These are phyloP conservation scores for Baryphthengus martii DNA, from an alignment of 2,113 vertebrate species.

Conservation along the genomic window DNA sequence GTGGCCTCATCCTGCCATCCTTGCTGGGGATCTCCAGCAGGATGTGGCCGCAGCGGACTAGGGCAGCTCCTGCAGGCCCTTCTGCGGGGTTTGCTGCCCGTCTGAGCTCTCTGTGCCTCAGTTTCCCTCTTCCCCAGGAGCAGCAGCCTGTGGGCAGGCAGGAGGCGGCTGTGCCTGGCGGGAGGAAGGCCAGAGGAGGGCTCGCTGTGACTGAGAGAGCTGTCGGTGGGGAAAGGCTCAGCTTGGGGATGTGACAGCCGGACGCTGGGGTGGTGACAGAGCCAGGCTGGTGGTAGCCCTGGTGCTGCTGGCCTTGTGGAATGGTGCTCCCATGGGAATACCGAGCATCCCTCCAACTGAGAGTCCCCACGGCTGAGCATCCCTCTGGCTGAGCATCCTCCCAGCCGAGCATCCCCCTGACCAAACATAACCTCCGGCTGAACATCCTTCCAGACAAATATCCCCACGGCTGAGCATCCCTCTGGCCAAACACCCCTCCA, in stretches of 20 bases:
- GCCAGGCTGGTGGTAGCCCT: fast-evolving
- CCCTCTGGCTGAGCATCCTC: neutral
- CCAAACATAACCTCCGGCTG: neutral
- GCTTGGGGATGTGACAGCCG: fast-evolving
- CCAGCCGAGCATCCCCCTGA: neutral
- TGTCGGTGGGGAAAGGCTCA: neutral
- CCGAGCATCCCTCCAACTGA: neutral
- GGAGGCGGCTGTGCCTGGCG: neutral
- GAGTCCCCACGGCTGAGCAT: neutral
- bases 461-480: neutral
- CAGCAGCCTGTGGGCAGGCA: neutral
- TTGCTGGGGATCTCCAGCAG: neutral
- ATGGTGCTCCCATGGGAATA: fast-evolving
- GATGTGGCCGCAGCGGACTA: neutral
- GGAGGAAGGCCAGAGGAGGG: neutral
- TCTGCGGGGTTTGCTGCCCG: fast-evolving
- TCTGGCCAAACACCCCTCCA: neutral
- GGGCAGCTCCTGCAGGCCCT: neutral
- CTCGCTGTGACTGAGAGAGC: neutral
- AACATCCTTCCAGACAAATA: neutral
- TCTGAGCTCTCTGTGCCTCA: neutral
- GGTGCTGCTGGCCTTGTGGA: neutral
- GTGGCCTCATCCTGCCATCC: neutral
- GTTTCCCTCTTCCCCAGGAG: neutral
- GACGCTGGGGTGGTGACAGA: fast-evolving